A percentile compares a stretch with the other conserved stretches of the same genome.
Conservation (phyloP, 2,888 invertebrate species). For the Meiosimyza platycephala region DNA sequence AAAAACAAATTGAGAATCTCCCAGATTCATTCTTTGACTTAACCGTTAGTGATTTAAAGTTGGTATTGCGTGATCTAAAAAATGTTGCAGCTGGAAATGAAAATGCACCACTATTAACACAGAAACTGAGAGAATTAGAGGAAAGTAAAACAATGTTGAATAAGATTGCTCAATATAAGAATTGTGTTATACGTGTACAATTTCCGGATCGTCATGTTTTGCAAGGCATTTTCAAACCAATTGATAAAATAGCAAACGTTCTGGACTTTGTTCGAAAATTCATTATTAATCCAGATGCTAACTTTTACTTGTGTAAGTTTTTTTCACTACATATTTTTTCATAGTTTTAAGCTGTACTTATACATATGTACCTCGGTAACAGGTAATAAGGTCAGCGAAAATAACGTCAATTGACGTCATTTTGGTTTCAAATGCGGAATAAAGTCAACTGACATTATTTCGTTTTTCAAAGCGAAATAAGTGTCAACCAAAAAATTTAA, state of each 20-base stretch:
- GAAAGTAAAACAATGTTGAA: slow-evolving; percentile 70
- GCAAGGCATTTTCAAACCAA: slow-evolving; percentile 86
- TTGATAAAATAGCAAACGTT: slow-evolving; percentile 78
- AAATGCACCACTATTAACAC: slow-evolving; percentile 80
- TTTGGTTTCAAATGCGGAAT: no score
- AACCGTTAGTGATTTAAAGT: slow-evolving; percentile 83
- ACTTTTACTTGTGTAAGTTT: slow-evolving; percentile 85
- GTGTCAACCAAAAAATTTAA: no score
- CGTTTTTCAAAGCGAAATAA: no score
- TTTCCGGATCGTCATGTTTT: slow-evolving; percentile 88
- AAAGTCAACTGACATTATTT: no score
- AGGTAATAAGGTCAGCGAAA: no score
- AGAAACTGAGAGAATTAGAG: slow-evolving; percentile 73
- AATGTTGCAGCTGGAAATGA: slow-evolving; percentile 74
- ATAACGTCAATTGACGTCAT: no score
- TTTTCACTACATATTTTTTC: background rate
- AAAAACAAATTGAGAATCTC: slow-evolving; percentile 75
- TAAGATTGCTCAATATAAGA: slow-evolving; percentile 77
- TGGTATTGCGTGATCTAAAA: slow-evolving; percentile 79
- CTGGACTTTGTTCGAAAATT: slow-evolving; percentile 80
- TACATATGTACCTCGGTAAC: no score
- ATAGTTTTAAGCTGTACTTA: background rate
- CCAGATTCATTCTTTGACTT: slow-evolving; percentile 91
- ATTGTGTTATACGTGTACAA: slow-evolving; percentile 83
- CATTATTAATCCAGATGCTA: slow-evolving; percentile 73